Percentiles rank a stretch among this genome's conserved stretches.
phyloP scores from a whole-genome alignment of 2,888 invertebrate species.

The Halictus ligatus region DNA sequence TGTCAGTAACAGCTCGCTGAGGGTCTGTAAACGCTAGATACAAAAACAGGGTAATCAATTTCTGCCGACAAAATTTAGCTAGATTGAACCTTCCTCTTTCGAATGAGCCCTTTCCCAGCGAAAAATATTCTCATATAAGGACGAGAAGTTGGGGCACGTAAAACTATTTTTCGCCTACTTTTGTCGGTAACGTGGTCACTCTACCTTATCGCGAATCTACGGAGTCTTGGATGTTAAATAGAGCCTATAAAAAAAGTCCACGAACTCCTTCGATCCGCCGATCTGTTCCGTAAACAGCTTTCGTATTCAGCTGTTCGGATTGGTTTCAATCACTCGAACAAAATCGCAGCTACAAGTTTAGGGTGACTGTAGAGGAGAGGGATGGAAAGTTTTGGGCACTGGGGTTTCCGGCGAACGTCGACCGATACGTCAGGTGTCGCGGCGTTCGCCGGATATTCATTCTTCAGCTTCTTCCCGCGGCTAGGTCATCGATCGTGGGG shows the following conservation, averaged over 20 bases:
- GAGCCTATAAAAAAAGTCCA: neutral
- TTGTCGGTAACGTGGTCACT: no score
- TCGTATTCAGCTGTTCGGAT: neutral
- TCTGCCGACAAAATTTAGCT: no score
- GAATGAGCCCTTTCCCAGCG: no score
- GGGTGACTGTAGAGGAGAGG: neutral
- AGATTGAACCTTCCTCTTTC: no score
- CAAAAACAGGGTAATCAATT: no score
- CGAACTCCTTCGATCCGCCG: neutral
- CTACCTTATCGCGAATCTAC: no score
- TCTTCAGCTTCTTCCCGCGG: constrained; percentile 38
- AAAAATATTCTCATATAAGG: no score
- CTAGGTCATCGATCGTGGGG: constrained; percentile 34
- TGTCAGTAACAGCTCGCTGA: no score
- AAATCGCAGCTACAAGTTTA: constrained; percentile 4
- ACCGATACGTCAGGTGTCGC: constrained; percentile 33
- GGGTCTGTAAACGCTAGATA: no score
- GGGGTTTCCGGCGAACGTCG: constrained; percentile 32
- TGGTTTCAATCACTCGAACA: constrained; percentile 6
- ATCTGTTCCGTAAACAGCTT: neutral
- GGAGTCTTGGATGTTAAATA: neutral
- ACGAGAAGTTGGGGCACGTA: no score
- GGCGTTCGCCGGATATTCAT: constrained; percentile 40
- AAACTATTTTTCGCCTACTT: no score
- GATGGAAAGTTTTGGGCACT: constrained; percentile 6